Percentiles rank a stretch among this genome's conserved stretches.
These are phyloP conservation scores for Liolophura sinensis DNA, from an alignment of 1,140 invertebrate species.

Conservation along the genomic window DNA sequence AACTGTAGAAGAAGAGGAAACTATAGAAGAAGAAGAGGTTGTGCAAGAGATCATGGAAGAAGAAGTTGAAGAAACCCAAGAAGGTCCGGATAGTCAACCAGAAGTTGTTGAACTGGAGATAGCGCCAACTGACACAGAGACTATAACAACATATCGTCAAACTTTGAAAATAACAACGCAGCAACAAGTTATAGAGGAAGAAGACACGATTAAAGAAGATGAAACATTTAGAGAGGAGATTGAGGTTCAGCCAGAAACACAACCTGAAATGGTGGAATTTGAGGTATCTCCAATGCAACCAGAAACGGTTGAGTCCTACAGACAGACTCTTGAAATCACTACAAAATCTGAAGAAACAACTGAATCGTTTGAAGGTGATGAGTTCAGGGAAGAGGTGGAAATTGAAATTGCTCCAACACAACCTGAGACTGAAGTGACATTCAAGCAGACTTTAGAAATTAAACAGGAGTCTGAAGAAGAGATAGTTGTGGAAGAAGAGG, in stretches of 20 bases:
- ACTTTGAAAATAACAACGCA: slow-evolving; percentile 12
- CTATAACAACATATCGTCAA: slow-evolving; percentile 1
- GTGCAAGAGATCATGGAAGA: slow-evolving; percentile 12
- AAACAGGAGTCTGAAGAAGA: background rate
- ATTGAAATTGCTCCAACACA: slow-evolving; percentile 13
- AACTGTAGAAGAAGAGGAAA: slow-evolving; percentile 21
- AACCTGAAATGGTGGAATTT: slow-evolving; percentile 10
- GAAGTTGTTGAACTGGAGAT: slow-evolving; percentile 2
- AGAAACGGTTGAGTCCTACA: slow-evolving; percentile 5
- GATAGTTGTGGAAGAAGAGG: slow-evolving; percentile 3
- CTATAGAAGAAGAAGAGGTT: slow-evolving; percentile 7
- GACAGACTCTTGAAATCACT: slow-evolving; percentile 7
- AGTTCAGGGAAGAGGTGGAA: background rate
- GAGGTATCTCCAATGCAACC: background rate
- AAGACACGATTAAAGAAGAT: slow-evolving; percentile 3
- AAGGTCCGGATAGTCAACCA: slow-evolving; percentile 4
- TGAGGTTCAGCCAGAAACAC: background rate
- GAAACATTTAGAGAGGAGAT: slow-evolving; percentile 4
- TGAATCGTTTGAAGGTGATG: background rate
- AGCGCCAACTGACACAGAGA: too few species aligned
- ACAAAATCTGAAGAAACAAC: slow-evolving; percentile 9
- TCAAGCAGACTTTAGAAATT: slow-evolving; percentile 13
- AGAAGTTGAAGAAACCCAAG: slow-evolving; percentile 16
- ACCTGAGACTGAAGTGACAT: slow-evolving; percentile 12
- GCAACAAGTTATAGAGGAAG: background rate